A percentile compares a stretch with the other conserved stretches of the same genome.
Conservation (phyloP, 2,888 invertebrate species). For the Drosophila nr. medialis region DNA sequence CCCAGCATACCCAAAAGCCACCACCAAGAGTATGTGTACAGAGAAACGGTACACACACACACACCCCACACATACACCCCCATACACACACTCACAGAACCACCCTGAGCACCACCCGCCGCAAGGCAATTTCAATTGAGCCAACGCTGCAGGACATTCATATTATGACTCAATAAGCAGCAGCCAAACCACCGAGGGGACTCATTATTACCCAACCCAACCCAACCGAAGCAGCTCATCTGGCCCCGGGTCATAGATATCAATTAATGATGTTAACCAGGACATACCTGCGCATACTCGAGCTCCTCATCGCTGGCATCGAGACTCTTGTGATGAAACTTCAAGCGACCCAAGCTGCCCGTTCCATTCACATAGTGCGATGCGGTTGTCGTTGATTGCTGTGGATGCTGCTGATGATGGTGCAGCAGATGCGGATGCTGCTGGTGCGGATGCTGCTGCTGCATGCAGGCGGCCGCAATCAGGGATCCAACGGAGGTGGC, state of each 20-base stretch:
- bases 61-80: constrained; percentile 1
- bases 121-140: constrained; percentile 76
- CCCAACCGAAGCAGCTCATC: neutral
- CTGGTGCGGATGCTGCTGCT: constrained; percentile 27
- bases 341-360: constrained; percentile 83
- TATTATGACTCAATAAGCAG: constrained; percentile 69
- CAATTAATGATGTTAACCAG: constrained; percentile 39
- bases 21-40: constrained; percentile 44
- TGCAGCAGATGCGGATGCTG: neutral
- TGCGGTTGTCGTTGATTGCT: constrained; percentile 38
- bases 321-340: constrained; percentile 81
- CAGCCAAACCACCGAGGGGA: constrained; percentile 3
- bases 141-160: constrained; percentile 66
- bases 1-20: constrained; percentile 42
- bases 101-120: constrained; percentile 39
- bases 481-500: constrained; percentile 72
- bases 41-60: constrained; percentile 11
- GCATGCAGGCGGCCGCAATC: constrained; percentile 66
- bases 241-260: neutral
- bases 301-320: constrained; percentile 86
- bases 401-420: constrained; percentile 43
- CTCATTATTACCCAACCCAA: neutral
- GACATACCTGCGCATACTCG: constrained; percentile 86
- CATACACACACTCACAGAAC: neutral
- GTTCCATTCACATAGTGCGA: constrained; percentile 82